Conservation (phyloP, 2,888 invertebrate species). For the Acrocyrtus sp. region DNA sequence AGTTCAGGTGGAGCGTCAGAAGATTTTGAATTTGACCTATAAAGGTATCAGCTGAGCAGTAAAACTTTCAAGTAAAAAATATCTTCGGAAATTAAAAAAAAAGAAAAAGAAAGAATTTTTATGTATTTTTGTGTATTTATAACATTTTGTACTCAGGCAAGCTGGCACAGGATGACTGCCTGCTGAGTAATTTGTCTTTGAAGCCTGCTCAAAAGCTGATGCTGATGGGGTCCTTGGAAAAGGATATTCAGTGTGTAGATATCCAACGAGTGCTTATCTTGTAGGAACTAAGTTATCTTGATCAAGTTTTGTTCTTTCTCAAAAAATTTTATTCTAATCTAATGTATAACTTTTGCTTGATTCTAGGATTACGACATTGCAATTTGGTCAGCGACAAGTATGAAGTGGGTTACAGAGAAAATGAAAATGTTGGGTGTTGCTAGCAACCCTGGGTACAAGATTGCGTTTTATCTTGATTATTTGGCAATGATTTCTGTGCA, state of each 20-base stretch:
- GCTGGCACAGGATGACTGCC: conserved; percentile 81
- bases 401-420: conserved; percentile 93
- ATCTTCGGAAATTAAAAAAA: not conserved
- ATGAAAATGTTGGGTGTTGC: conserved; percentile 92
- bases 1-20: conserved; percentile 92
- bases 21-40: conserved; percentile 89
- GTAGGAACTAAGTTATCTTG: conserved; percentile 63
- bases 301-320: not conserved
- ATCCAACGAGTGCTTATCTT: conserved; percentile 81
- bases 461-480: conserved; percentile 91
- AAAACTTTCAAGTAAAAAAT: not conserved
- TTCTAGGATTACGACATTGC: conserved; percentile 94
- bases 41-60: conserved; percentile 75
- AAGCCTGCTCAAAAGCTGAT: conserved; percentile 92
- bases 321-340: too few species aligned
- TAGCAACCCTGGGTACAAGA: conserved; percentile 85
- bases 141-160: conserved; percentile 78
- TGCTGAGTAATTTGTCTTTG: conserved; percentile 79
- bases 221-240: conserved; percentile 97
- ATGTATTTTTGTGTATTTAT: not conserved
- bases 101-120: not conserved
- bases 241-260: conserved; percentile 86
- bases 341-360: conserved; percentile 31
- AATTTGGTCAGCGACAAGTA: conserved; percentile 98
- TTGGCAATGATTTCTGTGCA: conserved; percentile 96